phyloP scores from a whole-genome alignment of 1,140 invertebrate genomes.

The Proctacanthus coquilletti region DNA sequence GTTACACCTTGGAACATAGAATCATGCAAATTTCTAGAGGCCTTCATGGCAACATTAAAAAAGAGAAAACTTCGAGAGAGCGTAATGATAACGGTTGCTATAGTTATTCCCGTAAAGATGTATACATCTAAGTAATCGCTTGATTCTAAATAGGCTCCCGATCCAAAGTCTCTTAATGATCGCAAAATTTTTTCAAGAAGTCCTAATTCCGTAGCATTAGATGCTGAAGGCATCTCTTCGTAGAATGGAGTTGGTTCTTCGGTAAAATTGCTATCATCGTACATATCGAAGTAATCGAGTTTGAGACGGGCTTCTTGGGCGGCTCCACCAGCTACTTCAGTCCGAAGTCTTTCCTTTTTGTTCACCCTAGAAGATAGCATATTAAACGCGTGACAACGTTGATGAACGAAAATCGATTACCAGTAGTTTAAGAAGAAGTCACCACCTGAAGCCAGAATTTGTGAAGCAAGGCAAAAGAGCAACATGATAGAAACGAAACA shows the following conservation, averaged over 20 bases:
- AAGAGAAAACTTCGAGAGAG: constrained; percentile 43
- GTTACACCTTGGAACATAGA: constrained; percentile 63
- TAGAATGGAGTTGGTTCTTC: no score
- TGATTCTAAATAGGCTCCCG: no score
- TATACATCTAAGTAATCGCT: no score
- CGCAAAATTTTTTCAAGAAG: constrained; percentile 1
- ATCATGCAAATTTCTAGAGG: constrained; percentile 58
- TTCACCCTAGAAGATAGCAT: neutral
- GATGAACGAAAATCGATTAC: constrained; percentile 24
- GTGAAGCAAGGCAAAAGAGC: constrained; percentile 38
- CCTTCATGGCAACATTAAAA: constrained; percentile 50
- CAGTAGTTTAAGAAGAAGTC: constrained; percentile 55
- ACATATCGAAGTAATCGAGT: no score
- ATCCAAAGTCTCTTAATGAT: no score
- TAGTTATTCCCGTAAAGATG: constrained; percentile 39
- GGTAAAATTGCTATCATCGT: no score
- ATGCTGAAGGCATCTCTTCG: no score
- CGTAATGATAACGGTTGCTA: constrained; percentile 40
- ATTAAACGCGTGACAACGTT: neutral
- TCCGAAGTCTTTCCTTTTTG: no score
- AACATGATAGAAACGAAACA: constrained; percentile 33
- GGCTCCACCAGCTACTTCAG: no score
- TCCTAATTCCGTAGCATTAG: no score
- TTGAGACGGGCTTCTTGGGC: no score
- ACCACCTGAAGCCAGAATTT: constrained; percentile 44